Conservation (phyloP, 2,113 vertebrate species). For the Rattus rattus region DNA sequence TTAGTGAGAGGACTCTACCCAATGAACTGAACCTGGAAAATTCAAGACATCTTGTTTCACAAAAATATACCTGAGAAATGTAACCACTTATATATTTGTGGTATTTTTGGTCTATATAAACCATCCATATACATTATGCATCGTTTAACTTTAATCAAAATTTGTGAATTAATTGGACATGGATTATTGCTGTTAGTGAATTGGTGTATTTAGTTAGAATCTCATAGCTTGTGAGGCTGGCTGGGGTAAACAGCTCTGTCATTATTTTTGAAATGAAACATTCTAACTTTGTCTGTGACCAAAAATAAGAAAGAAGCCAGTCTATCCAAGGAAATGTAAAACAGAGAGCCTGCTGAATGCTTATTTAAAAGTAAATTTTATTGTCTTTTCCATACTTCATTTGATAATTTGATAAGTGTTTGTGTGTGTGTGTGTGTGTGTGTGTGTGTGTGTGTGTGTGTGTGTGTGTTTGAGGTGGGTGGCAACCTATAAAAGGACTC, state of each 20-base stretch:
- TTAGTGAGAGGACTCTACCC: neutral
- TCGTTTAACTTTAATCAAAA: conserved; percentile 31
- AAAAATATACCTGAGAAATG: neutral
- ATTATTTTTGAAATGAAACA: neutral
- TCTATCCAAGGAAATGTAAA: neutral
- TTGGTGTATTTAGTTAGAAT: neutral
- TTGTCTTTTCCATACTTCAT: neutral
- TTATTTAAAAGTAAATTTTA: neutral
- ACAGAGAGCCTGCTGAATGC: neutral
- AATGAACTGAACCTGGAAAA: neutral
- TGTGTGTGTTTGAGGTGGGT: too few relatives aligned
- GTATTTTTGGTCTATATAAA: neutral
- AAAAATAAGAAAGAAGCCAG: neutral
- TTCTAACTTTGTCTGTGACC: neutral
- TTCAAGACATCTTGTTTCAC: neutral
- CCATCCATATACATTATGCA: neutral
- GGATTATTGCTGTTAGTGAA: neutral
- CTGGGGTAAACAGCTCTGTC: neutral
- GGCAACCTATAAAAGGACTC: neutral
- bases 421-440: neutral
- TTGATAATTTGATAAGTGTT: neutral
- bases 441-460: neutral
- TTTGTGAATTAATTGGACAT: neutral
- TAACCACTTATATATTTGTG: neutral
- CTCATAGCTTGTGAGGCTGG: neutral